Conservation (phyloP, 2,888 invertebrate genomes). For the Watsonalla binaria region DNA sequence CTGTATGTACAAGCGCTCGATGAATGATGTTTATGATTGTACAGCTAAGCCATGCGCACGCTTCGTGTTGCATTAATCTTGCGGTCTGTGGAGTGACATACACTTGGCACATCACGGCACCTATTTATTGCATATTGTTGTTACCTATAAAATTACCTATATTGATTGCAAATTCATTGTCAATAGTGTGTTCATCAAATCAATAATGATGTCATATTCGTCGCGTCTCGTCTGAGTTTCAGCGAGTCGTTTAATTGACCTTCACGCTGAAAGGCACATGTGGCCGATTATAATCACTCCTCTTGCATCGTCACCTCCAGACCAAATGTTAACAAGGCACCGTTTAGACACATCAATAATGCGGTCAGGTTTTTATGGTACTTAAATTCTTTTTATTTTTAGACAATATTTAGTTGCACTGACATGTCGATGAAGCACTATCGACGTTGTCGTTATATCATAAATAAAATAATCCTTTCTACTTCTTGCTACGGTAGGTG, state of each 20-base stretch:
- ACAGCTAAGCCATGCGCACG: slow-evolving; percentile 19
- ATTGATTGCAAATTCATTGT: slow-evolving; percentile 2
- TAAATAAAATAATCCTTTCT: too few relatives aligned
- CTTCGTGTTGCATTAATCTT: slow-evolving; percentile 36
- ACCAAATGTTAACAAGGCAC: background rate
- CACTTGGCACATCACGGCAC: slow-evolving; percentile 21
- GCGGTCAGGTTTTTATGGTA: background rate
- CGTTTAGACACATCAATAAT: too few relatives aligned
- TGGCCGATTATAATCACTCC: slow-evolving; percentile 31
- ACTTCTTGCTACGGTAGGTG: too few relatives aligned
- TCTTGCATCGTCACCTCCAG: slow-evolving; percentile 5
- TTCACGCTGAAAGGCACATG: slow-evolving; percentile 47
- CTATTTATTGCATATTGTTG: slow-evolving; percentile 20
- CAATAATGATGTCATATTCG: slow-evolving; percentile 43
- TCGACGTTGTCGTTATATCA: too few relatives aligned
- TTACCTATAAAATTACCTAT: background rate
- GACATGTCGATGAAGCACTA: too few relatives aligned
- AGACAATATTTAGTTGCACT: too few relatives aligned
- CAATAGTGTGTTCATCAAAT: slow-evolving; percentile 30
- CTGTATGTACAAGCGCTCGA: too few relatives aligned
- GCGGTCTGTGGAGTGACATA: slow-evolving; percentile 41
- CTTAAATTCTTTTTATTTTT: background rate
- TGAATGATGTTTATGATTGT: slow-evolving; percentile 11
- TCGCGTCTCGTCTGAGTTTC: slow-evolving; percentile 41
- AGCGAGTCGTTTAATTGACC: slow-evolving; percentile 43